A percentile compares a stretch with the other conserved stretches of the same genome.
Conservation (phyloP, 2,888 invertebrate species). For the Acronicta aceris region DNA sequence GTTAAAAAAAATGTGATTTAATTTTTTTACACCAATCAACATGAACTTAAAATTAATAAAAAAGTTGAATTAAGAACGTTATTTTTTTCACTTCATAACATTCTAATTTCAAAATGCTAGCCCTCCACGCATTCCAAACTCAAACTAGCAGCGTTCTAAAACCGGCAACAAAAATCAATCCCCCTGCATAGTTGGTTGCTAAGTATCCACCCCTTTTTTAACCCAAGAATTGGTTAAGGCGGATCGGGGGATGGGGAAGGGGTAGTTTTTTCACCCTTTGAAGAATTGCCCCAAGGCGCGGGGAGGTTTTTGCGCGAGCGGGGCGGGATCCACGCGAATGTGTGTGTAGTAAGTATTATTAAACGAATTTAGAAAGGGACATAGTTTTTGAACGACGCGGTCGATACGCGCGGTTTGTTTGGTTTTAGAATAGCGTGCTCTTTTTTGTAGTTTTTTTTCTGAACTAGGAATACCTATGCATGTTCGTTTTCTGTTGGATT, state of each 20-base stretch:
- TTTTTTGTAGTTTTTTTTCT: conserved; percentile 34
- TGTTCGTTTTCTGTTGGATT: not conserved
- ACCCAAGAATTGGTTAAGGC: conserved; percentile 88
- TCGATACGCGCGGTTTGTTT: conserved; percentile 65
- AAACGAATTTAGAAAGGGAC: conserved; percentile 85
- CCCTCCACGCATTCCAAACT: conserved; percentile 48
- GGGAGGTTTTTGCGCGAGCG: conserved; percentile 75
- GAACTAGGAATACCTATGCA: not conserved
- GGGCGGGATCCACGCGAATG: conserved; percentile 65
- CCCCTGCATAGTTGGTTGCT: conserved; percentile 80
- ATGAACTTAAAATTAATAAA: not conserved
- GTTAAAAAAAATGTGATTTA: too few relatives aligned
- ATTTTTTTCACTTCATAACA: conserved; percentile 15
- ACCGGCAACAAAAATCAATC: conserved; percentile 76
- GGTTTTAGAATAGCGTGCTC: conserved; percentile 52
- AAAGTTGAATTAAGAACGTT: not conserved
- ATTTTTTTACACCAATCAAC: not conserved
- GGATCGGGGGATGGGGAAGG: conserved; percentile 70
- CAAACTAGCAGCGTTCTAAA: conserved; percentile 59
- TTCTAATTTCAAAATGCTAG: conserved; percentile 37
- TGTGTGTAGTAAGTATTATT: conserved; percentile 83
- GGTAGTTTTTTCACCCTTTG: conserved; percentile 87
- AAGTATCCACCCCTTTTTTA: conserved; percentile 88
- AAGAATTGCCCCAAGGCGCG: conserved; percentile 88
- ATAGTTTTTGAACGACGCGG: conserved; percentile 79